Evolutionary conservation across 2,888 invertebrate species (phyloP).

Genomic region (Bembecia ichneumoniformis): DNA sequence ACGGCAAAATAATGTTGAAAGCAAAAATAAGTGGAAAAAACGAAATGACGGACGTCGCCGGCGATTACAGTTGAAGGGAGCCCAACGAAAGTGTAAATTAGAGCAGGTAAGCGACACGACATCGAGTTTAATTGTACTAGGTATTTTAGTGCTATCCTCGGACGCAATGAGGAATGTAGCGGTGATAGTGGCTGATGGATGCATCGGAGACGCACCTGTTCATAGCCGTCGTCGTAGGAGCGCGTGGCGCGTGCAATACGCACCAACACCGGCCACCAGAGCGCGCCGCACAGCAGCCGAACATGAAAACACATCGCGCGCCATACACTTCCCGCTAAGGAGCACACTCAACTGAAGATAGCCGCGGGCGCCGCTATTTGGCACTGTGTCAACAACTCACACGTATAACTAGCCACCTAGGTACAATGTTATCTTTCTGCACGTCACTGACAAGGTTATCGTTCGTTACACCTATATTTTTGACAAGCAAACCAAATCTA

Average conservation of each 20-base stretch:
- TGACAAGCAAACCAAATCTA: not conserved
- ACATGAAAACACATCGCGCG: constrained; percentile 68
- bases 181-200: constrained; percentile 28
- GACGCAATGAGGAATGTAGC: not conserved
- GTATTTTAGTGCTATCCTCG: constrained; percentile 14
- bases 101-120: constrained; percentile 48
- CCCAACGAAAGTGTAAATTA: constrained; percentile 33
- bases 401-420: constrained; percentile 18
- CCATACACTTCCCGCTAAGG: constrained; percentile 69
- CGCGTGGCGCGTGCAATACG: constrained; percentile 56
- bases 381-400: constrained; percentile 57
- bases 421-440: constrained; percentile 49
- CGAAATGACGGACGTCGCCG: constrained; percentile 47
- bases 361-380: constrained; percentile 57
- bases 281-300: constrained; percentile 66
- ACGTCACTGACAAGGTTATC: constrained; percentile 39
- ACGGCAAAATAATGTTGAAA: constrained; percentile 32
- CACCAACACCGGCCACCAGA: constrained; percentile 66
- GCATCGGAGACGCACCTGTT: constrained; percentile 60
- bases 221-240: constrained; percentile 64
- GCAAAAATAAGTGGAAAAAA: constrained; percentile 52
- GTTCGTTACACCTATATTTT: constrained; percentile 14
- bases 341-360: constrained; percentile 65
- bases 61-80: constrained; percentile 17
- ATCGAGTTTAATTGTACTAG: constrained; percentile 34